These are phyloP conservation scores for Threskiornis aethiopicus DNA, from an alignment of 2,797 vertebrate genomes.

Conservation along the genomic window DNA sequence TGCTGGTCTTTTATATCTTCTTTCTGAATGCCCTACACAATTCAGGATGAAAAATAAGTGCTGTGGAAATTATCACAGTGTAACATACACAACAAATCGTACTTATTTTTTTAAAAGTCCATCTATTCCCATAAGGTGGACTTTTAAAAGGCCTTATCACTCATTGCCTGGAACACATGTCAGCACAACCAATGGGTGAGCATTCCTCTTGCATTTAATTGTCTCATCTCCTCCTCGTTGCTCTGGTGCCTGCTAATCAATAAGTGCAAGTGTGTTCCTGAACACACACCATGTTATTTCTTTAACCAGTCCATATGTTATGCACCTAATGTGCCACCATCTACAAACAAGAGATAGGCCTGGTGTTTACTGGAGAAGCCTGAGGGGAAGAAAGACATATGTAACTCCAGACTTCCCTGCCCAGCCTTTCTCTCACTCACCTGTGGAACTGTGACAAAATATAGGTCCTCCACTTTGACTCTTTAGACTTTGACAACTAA, in stretches of 20 bases:
- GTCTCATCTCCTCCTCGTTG: not conserved
- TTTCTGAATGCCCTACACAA: not conserved
- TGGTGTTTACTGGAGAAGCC: not conserved
- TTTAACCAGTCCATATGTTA: not conserved
- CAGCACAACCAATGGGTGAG: not conserved
- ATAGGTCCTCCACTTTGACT: not conserved
- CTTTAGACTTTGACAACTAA: not conserved
- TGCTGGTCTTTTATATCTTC: not conserved
- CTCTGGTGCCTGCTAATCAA: not conserved
- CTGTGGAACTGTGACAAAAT: not conserved
- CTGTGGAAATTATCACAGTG: not conserved
- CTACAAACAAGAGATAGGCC: not conserved
- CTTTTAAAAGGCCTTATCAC: not conserved
- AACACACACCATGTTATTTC: not conserved
- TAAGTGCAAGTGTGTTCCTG: not conserved
- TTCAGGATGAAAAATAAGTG: not conserved
- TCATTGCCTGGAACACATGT: not conserved
- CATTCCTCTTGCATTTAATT: not conserved
- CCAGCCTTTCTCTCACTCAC: not conserved
- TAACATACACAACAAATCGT: not conserved
- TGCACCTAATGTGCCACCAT: not conserved
- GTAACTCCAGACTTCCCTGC: not conserved
- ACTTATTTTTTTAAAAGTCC: not conserved
- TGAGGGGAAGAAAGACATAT: not conserved
- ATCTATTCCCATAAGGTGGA: not conserved